Conservation (phyloP, 2,113 vertebrate species). For the Apus apus region DNA sequence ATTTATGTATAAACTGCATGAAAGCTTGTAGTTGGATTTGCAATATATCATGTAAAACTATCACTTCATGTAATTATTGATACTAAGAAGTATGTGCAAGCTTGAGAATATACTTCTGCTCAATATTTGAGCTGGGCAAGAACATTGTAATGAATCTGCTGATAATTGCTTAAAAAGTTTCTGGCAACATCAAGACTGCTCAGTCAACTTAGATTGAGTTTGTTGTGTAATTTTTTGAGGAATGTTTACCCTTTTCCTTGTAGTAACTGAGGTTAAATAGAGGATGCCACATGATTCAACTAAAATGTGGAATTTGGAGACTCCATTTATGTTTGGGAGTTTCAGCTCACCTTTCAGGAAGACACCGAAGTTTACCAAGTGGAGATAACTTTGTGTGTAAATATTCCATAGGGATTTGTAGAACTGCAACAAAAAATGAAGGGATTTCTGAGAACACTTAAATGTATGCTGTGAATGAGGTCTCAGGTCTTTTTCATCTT, state of each 20-base stretch:
- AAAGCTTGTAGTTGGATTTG: conserved; percentile 17
- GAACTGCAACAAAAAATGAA: background rate
- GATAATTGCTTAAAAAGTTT: background rate
- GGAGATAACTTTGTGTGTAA: background rate
- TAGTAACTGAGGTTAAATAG: background rate
- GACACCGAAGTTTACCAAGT: background rate
- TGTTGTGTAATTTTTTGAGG: background rate
- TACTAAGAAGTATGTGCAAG: background rate
- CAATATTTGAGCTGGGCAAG: background rate
- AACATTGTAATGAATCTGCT: background rate
- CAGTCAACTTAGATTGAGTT: background rate
- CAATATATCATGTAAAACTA: conserved; percentile 20
- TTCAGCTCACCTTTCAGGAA: background rate
- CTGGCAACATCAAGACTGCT: background rate
- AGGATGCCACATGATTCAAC: background rate
- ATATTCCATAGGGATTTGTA: background rate
- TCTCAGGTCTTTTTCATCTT: background rate
- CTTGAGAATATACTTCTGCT: background rate
- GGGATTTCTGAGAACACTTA: background rate
- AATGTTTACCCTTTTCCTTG: background rate
- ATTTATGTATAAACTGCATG: conserved; percentile 29
- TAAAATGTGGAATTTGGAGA: background rate
- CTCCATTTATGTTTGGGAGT: background rate
- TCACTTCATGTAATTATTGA: conserved; percentile 30
- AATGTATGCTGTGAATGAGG: background rate